Conservation (phyloP, 2,888 invertebrate genomes). For the Physocephala rufipes region DNA sequence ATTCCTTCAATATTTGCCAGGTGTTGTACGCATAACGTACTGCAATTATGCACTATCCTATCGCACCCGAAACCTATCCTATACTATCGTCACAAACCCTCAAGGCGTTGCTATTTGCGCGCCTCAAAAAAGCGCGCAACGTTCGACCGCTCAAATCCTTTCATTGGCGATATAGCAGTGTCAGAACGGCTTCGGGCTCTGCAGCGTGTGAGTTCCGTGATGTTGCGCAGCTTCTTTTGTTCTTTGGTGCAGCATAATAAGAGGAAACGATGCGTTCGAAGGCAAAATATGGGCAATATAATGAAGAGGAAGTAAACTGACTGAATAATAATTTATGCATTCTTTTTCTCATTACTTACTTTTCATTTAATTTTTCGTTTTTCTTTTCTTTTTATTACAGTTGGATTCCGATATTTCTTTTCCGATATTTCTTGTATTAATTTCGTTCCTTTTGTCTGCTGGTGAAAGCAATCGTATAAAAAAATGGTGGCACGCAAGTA, state of each 20-base stretch:
- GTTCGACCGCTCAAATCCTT: too few species aligned
- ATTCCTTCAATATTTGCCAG: neutral
- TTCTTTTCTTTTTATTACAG: neutral
- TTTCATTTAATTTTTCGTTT: conserved; percentile 15
- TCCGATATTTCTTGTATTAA: neutral
- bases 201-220: too few species aligned
- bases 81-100: too few species aligned
- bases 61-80: too few species aligned
- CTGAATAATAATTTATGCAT: neutral
- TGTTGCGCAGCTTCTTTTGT: too few species aligned
- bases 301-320: conserved; percentile 4
- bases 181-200: too few species aligned
- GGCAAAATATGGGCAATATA: neutral
- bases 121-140: too few species aligned
- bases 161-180: too few species aligned
- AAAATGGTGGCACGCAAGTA: neutral
- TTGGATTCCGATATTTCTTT: neutral
- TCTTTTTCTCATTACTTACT: neutral
- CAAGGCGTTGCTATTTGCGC: too few species aligned
- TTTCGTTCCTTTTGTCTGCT: conserved; percentile 3
- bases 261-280: too few species aligned
- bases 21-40: neutral
- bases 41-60: neutral
- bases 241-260: too few species aligned
- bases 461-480: conserved; percentile 2